Evolutionary conservation across 2,888 invertebrate species (phyloP).

Genomic region (Cremastinae sp.): DNA sequence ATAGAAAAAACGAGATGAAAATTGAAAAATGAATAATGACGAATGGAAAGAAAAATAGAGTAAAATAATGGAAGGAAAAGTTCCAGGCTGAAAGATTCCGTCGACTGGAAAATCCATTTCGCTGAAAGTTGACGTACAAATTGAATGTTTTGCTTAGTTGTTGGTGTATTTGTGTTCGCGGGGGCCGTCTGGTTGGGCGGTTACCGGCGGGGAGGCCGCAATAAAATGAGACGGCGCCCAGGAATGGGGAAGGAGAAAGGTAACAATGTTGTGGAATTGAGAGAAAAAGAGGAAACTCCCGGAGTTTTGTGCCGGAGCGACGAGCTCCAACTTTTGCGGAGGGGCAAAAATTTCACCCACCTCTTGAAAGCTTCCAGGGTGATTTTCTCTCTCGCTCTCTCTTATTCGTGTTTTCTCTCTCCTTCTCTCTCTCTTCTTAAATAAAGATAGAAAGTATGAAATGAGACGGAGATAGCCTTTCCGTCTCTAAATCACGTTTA

Average conservation of each 20-base stretch:
- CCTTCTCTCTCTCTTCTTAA: too few relatives aligned
- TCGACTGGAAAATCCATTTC: conserved; percentile 83
- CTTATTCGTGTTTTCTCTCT: too few relatives aligned
- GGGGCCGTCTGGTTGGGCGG: conserved; percentile 53
- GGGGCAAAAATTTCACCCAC: too few relatives aligned
- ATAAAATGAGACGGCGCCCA: conserved; percentile 70
- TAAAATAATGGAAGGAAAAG: conserved; percentile 31
- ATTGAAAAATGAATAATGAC: background rate
- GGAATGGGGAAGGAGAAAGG: conserved; percentile 34
- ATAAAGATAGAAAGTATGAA: conserved; percentile 41
- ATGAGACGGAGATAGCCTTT: conserved; percentile 51
- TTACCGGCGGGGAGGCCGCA: conserved; percentile 48
- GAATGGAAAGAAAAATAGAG: conserved; percentile 8
- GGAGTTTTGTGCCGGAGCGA: conserved; percentile 16
- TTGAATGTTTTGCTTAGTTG: conserved; percentile 81
- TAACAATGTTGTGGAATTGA: conserved; percentile 46
- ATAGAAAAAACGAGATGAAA: background rate
- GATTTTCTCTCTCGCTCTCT: too few relatives aligned
- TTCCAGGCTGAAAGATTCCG: conserved; percentile 32
- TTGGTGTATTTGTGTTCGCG: conserved; percentile 74
- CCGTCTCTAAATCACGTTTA: conserved; percentile 77
- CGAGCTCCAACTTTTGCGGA: conserved; percentile 5
- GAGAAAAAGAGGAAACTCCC: conserved; percentile 18
- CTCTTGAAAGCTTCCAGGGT: conserved; percentile 6
- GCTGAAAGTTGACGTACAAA: conserved; percentile 83